These are phyloP conservation scores for Phyllostomus discolor DNA, from an alignment of 2,113 vertebrate species.

Conservation along the genomic window DNA sequence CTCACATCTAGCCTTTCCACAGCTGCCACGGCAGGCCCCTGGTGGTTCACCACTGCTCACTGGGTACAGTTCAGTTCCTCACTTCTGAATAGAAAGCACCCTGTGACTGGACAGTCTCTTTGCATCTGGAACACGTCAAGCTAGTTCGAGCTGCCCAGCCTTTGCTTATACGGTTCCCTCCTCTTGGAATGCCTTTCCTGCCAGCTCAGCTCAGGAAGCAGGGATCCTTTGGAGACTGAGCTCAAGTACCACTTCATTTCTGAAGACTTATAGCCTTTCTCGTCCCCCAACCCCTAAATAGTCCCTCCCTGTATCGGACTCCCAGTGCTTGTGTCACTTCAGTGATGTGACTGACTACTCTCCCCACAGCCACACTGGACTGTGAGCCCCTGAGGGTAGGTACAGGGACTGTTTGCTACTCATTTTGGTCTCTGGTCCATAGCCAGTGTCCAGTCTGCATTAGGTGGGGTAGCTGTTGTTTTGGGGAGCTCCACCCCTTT, in stretches of 20 bases:
- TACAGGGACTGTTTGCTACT: background rate
- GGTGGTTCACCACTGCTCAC: too few relatives aligned
- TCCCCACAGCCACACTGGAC: background rate
- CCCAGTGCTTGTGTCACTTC: background rate
- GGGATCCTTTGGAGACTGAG: background rate
- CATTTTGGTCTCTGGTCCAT: background rate
- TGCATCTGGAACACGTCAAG: background rate
- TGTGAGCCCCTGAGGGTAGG: background rate
- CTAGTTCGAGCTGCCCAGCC: background rate
- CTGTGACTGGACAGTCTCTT: accelerated
- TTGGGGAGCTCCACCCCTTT: background rate
- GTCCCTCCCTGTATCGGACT: background rate
- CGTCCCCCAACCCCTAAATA: background rate
- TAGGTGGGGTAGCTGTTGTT: background rate
- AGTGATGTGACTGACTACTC: background rate
- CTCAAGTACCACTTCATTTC: background rate
- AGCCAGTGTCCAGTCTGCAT: background rate
- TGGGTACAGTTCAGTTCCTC: background rate
- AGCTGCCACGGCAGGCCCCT: background rate
- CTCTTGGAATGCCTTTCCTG: background rate
- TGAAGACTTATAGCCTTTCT: background rate
- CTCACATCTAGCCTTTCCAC: background rate
- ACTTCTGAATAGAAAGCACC: background rate
- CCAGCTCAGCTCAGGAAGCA: background rate
- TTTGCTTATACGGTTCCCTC: background rate